A percentile compares a stretch with the other conserved stretches of the same genome.
phyloP scores from a whole-genome alignment of 1,140 invertebrate genomes.

The Euborellia annulipes region DNA sequence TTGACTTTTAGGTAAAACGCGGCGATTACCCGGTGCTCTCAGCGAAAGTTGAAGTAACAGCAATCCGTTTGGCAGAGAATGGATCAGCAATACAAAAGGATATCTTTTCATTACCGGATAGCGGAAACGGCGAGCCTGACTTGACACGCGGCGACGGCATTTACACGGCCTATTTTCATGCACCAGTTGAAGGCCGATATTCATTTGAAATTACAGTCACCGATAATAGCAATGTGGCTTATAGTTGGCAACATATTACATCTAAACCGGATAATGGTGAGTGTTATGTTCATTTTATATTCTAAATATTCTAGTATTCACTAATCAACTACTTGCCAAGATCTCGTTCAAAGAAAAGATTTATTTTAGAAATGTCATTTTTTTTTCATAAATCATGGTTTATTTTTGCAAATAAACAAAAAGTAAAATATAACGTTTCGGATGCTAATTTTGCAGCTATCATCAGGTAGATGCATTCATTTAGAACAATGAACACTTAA shows the following conservation, averaged over 20 bases:
- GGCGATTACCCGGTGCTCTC: conserved; percentile 32
- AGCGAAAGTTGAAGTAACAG: conserved; percentile 33
- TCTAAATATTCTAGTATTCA: too few relatives aligned
- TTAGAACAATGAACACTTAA: too few relatives aligned
- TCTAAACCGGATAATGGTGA: too few relatives aligned
- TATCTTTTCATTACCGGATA: conserved; percentile 36
- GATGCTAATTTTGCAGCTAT: too few relatives aligned
- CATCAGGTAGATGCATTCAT: too few relatives aligned
- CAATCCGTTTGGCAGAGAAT: conserved; percentile 26
- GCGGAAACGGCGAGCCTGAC: conserved; percentile 46
- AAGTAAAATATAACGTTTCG: too few relatives aligned
- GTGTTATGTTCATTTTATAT: too few relatives aligned
- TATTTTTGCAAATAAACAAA: too few relatives aligned
- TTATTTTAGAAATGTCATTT: too few relatives aligned
- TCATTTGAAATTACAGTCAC: conserved; percentile 30
- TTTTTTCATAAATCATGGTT: too few relatives aligned
- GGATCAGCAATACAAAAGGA: conserved; percentile 26
- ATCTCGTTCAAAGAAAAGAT: too few relatives aligned
- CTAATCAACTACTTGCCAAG: too few relatives aligned
- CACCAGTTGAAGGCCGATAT: conserved; percentile 29
- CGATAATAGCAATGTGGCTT: conserved; percentile 34
- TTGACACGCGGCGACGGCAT: conserved; percentile 45
- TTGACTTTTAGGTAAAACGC: conserved; percentile 28
- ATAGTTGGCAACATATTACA: conserved; percentile 21
- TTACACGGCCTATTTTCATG: conserved; percentile 43